These are phyloP conservation scores for Scaptodrosophila latifasciaeformis DNA, from an alignment of 2,888 invertebrate genomes.

Conservation along the genomic window DNA sequence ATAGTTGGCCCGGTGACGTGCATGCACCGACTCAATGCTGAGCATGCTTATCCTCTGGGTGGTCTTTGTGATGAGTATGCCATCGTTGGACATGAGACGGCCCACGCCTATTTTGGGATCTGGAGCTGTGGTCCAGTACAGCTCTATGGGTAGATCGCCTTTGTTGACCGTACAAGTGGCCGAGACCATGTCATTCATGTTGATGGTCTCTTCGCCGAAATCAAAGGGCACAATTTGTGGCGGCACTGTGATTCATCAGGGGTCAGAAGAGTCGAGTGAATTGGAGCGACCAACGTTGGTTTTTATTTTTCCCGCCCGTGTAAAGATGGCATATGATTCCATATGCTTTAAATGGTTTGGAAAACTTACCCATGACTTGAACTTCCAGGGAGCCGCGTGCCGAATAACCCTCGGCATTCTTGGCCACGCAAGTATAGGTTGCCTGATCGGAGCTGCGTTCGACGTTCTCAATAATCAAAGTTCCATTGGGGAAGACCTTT, in stretches of 20 bases:
- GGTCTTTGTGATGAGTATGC: constrained; percentile 79
- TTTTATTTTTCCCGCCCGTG: constrained; percentile 3
- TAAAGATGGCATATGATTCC: background rate
- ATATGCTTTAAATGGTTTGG: background rate
- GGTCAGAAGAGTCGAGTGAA: constrained; percentile 1
- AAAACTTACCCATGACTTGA: constrained; percentile 95
- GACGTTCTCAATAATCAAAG: constrained; percentile 94
- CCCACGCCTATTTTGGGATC: constrained; percentile 77
- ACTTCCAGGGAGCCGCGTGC: constrained; percentile 92
- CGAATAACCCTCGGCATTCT: constrained; percentile 92
- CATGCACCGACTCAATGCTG: constrained; percentile 82
- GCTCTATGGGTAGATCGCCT: constrained; percentile 86
- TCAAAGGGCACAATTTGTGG: constrained; percentile 87
- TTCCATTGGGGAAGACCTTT: constrained; percentile 94
- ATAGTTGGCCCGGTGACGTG: constrained; percentile 84
- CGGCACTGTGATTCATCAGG: constrained; percentile 77
- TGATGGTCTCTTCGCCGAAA: constrained; percentile 85
- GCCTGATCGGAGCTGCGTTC: constrained; percentile 94
- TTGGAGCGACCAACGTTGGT: constrained; percentile 54
- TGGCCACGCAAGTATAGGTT: constrained; percentile 94
- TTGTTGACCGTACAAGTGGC: constrained; percentile 83
- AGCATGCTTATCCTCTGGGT: constrained; percentile 81
- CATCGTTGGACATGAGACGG: constrained; percentile 78
- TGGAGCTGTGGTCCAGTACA: constrained; percentile 79
- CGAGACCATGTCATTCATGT: constrained; percentile 84